Evolutionary conservation across 2,113 vertebrate genomes (phyloP).

Genomic region (Aythya baeri): DNA sequence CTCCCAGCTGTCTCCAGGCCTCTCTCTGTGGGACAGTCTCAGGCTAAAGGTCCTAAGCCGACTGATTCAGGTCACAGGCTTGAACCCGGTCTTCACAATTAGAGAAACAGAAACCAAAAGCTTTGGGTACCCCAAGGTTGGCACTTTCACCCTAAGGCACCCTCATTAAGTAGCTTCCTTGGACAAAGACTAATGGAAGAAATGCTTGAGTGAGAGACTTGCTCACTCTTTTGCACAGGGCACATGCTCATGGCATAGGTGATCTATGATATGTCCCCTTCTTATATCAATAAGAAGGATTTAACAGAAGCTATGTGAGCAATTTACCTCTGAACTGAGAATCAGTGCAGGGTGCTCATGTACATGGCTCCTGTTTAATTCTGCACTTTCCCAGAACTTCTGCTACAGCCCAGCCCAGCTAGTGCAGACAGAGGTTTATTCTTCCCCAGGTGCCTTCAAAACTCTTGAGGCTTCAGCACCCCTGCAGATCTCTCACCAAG

Average conservation of each 20-base stretch:
- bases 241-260: not conserved
- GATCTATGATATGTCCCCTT: not conserved
- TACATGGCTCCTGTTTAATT: not conserved
- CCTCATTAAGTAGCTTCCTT: not conserved
- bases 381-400: not conserved
- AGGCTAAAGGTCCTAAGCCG: not conserved
- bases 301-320: not conserved
- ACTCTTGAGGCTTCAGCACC: not conserved
- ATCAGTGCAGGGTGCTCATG: fast-evolving
- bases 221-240: not conserved
- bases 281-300: not conserved
- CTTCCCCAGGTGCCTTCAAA: not conserved
- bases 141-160: not conserved
- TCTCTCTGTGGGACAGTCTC: not conserved
- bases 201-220: not conserved
- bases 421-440: not conserved
- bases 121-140: not conserved
- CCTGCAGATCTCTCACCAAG: not conserved
- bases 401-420: not conserved
- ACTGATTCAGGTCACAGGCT: not conserved
- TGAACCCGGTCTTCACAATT: not conserved
- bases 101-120: not conserved
- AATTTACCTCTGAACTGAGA: not conserved
- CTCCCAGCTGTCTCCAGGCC: not conserved
- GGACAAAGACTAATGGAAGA: not conserved